Percentiles rank a stretch among this genome's conserved stretches.
Conservation (phyloP, 2,888 invertebrate species). For the Caenorhabditis doughertyi region DNA sequence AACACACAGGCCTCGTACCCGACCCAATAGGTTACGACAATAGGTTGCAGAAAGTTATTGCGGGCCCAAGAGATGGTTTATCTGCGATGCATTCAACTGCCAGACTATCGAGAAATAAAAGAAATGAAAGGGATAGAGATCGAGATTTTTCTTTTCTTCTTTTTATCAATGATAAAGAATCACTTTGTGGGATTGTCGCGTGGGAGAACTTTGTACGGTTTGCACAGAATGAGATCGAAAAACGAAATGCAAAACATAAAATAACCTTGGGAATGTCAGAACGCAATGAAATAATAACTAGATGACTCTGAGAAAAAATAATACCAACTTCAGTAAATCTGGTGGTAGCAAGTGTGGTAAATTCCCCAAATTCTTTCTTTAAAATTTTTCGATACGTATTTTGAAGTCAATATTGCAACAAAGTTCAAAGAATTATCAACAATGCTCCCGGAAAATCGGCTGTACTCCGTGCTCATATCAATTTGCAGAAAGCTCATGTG, state of each 20-base stretch:
- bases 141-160: background rate
- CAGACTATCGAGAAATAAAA: conserved; percentile 1
- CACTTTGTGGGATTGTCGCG: conserved; percentile 2
- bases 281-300: no score
- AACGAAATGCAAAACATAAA: background rate
- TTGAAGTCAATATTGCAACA: no score
- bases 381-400: no score
- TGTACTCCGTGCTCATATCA: no score
- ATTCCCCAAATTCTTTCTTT: no score
- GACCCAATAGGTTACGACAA: conserved; percentile 20
- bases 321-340: no score
- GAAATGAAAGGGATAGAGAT: background rate
- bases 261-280: background rate
- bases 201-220: conserved; percentile 11
- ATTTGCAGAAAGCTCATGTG: no score
- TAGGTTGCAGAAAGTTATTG: background rate
- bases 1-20: conserved; percentile 26
- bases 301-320: no score
- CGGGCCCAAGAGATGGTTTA: background rate
- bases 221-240: background rate
- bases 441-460: no score
- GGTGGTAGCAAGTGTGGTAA: no score
- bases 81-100: background rate
- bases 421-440: no score
- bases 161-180: conserved; percentile 9